Conservation (phyloP, 2,797 vertebrate genomes). For the Hypotaenidia okinawae region DNA sequence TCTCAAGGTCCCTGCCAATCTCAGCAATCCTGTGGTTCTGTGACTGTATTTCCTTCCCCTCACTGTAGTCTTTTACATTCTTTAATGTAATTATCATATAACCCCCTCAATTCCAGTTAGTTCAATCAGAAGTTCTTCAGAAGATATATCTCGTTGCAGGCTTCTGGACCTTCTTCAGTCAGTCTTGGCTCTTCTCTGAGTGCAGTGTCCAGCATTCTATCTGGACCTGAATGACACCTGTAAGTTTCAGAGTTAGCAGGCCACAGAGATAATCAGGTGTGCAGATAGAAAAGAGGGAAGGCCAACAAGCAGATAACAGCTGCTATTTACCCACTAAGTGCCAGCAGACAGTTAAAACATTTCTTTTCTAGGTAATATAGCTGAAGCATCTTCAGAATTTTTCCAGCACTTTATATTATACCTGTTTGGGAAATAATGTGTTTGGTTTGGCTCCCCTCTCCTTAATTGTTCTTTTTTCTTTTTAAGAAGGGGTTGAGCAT, state of each 20-base stretch:
- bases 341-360: not conserved
- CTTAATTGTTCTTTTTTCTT: not conserved
- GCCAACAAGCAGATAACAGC: not conserved
- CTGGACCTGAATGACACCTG: not conserved
- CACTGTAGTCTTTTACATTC: not conserved
- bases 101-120: not conserved
- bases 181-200: not conserved
- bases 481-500: not conserved
- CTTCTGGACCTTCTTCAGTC: not conserved
- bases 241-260: not conserved
- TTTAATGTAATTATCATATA: not conserved
- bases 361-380: not conserved
- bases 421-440: not conserved
- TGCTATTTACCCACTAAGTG: not conserved
- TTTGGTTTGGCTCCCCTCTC: not conserved
- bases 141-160: fast-evolving
- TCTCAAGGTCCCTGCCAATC: not conserved
- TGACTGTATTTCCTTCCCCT: not conserved
- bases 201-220: not conserved
- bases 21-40: not conserved
- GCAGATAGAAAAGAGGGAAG: not conserved
- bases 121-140: not conserved
- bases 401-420: not conserved
- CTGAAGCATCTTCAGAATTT: not conserved
- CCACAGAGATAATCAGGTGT: not conserved